Evolutionary conservation across 1,140 invertebrate species (phyloP).

Genomic region (Drosophila malerkotliana): DNA sequence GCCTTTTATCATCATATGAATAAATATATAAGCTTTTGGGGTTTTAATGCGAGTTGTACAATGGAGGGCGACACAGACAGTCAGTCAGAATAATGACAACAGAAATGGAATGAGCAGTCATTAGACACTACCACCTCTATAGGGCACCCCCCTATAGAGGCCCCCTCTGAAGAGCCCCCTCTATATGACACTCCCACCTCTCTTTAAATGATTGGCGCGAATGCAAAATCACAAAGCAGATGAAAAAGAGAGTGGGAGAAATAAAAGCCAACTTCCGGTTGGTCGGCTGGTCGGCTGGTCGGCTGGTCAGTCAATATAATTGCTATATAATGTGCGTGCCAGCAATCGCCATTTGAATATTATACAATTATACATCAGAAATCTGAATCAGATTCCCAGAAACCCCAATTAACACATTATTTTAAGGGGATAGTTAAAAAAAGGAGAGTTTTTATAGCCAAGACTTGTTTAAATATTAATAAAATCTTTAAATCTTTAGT

Average conservation of each 20-base stretch:
- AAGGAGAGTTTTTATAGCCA: background rate
- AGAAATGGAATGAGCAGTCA: slow-evolving; percentile 73
- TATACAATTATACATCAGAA: slow-evolving; percentile 40
- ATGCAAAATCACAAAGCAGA: slow-evolving; percentile 54
- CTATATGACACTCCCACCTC: slow-evolving; percentile 34
- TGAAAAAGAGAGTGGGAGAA: slow-evolving; percentile 1
- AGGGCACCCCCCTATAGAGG: no score
- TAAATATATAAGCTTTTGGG: slow-evolving; percentile 60
- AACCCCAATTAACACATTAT: background rate
- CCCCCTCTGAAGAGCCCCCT: background rate
- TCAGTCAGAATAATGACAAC: slow-evolving; percentile 44
- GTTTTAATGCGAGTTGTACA: slow-evolving; percentile 53
- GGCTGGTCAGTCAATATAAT: slow-evolving; percentile 58
- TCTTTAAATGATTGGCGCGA: slow-evolving; percentile 61
- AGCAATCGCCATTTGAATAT: slow-evolving; percentile 55
- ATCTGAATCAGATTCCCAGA: slow-evolving; percentile 4
- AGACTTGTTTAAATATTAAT: background rate
- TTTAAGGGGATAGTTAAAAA: background rate
- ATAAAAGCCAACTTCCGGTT: slow-evolving; percentile 67
- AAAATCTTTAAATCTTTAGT: no score
- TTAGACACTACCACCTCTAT: slow-evolving; percentile 41
- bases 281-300: slow-evolving; percentile 23
- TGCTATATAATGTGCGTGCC: slow-evolving; percentile 67
- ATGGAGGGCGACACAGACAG: slow-evolving; percentile 43
- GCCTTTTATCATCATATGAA: slow-evolving; percentile 28